These are phyloP conservation scores for Hypselothyrea guttata DNA, from an alignment of 2,888 invertebrate species.

Conservation along the genomic window DNA sequence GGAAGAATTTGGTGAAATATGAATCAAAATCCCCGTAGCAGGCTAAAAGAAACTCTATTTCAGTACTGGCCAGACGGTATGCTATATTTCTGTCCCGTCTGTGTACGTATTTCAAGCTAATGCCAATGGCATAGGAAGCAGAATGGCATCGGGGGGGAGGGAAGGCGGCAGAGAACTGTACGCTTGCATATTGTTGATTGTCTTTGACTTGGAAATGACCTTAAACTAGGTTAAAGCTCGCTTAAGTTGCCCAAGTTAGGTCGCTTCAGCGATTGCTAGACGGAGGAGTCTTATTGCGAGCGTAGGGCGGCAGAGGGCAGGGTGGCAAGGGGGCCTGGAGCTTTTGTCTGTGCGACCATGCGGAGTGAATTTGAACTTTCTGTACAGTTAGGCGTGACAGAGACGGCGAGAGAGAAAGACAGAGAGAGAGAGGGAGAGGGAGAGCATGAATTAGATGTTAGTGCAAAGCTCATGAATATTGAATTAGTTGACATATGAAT, in stretches of 20 bases:
- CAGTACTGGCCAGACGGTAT: too few relatives aligned
- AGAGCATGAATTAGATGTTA: too few relatives aligned
- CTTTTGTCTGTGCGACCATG: constrained; percentile 15
- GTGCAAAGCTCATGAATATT: constrained; percentile 20
- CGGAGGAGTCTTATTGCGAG: neutral
- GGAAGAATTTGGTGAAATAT: too few relatives aligned
- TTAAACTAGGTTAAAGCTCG: constrained; percentile 81
- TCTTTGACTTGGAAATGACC: constrained; percentile 78
- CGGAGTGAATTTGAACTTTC: constrained; percentile 62
- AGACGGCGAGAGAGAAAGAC: constrained; percentile 4
- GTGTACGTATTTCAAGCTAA: too few relatives aligned
- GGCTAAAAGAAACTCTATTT: too few relatives aligned
- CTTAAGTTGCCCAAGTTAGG: constrained; percentile 52
- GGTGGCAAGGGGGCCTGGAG: neutral
- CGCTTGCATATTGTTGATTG: constrained; percentile 49
- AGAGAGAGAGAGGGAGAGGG: constrained; percentile 25
- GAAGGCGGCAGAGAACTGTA: neutral
- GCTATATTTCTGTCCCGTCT: too few relatives aligned
- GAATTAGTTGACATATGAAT: constrained; percentile 19
- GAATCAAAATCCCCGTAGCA: too few relatives aligned
- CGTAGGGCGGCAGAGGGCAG: constrained; percentile 1
- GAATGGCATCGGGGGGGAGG: too few relatives aligned
- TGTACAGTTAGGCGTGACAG: constrained; percentile 64
- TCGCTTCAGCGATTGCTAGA: too few relatives aligned
- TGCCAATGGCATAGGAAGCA: too few relatives aligned